A percentile compares a stretch with the other conserved stretches of the same genome.
These are phyloP conservation scores for Tromatobia lineatoria DNA, from an alignment of 2,888 invertebrate genomes.

Conservation along the genomic window DNA sequence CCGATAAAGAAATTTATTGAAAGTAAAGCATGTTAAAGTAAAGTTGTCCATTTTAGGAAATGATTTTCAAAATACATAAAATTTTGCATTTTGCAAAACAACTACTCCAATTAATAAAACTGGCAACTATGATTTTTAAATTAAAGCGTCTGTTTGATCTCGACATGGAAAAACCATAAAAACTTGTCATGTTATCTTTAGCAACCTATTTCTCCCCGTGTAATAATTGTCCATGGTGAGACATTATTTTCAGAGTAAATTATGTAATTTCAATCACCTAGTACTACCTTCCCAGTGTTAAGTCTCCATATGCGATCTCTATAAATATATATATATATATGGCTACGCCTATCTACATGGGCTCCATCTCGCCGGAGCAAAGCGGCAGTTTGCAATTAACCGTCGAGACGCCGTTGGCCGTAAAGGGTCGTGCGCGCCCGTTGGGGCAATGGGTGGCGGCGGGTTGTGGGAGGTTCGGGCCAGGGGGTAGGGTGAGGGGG, in stretches of 20 bases:
- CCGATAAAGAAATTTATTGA: too few species aligned
- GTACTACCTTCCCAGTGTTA: not conserved
- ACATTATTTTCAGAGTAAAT: not conserved
- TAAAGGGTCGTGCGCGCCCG: constrained; percentile 75
- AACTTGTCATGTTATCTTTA: too few species aligned
- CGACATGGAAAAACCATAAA: not conserved
- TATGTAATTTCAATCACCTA: constrained; percentile 9
- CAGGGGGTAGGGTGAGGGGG: too few species aligned
- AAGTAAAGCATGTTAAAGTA: too few species aligned
- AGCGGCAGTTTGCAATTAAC: constrained; percentile 83
- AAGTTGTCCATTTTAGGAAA: too few species aligned
- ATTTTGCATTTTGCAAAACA: too few species aligned
- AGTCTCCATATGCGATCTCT: not conserved
- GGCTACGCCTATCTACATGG: constrained; percentile 19
- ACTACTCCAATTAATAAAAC: too few species aligned
- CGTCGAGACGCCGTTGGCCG: constrained; percentile 77
- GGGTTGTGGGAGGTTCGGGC: constrained; percentile 1
- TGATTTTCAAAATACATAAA: not conserved
- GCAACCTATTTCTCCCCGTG: too few species aligned
- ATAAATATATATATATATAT: constrained; percentile 11
- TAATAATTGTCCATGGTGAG: not conserved
- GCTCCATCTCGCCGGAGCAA: constrained; percentile 64
- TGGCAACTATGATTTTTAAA: too few species aligned
- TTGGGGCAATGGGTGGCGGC: constrained; percentile 53
- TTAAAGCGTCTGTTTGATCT: too few species aligned